Base-by-base conservation (phyloP, 1,140 invertebrate species). In the Onthophagus taurus region DNA sequence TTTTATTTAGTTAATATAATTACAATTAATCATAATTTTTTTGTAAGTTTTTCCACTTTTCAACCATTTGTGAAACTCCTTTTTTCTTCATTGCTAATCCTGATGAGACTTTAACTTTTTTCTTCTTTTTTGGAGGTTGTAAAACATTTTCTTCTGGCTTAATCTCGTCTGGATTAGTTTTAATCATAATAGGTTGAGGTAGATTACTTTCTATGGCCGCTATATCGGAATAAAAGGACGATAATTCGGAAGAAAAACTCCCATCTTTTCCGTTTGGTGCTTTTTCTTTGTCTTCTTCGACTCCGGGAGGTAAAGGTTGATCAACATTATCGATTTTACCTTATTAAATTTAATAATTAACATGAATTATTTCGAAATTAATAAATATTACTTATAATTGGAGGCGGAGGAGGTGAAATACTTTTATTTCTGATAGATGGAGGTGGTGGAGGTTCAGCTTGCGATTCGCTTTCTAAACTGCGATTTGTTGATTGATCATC, bases 1-100 rank as follows among this genome's bases (percentile, higher is more conserved):
- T n/a, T n/a, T n/a, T n/a, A n/a, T n/a, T n/a, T n/a, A n/a, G n/a
- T n/a, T n/a, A n/a, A n/a, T n/a, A n/a, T n/a, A n/a, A n/a, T n/a
- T n/a, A n/a, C n/a, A 26, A 26, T n/a, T 44, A 51, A 24, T 53
- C 48, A 53, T 69, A 67, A 51, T 79, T 72, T 49, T 76, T 70
- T 57, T 83, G 80, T 34, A 79, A 77, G 50, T 76, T 77, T 57
- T 82, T 78, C 81, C 81, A 83, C 50, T 83, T 84, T 19, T 80
- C 77, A 1, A 84, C 80, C 57, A 83, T 66, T 24, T 72, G 75
- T 2, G 78, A 77, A 11, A 84, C 77, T 51, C 79, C 77, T 55
- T 83, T 83, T 53, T 83, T 82, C 58, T 83, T 83, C 56, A 82
- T 71, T 5, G 75, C 66, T 8, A 80, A 65, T 18, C 74, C 74